Conservation (phyloP, 2,888 invertebrate species). For the Halictus ligatus region DNA sequence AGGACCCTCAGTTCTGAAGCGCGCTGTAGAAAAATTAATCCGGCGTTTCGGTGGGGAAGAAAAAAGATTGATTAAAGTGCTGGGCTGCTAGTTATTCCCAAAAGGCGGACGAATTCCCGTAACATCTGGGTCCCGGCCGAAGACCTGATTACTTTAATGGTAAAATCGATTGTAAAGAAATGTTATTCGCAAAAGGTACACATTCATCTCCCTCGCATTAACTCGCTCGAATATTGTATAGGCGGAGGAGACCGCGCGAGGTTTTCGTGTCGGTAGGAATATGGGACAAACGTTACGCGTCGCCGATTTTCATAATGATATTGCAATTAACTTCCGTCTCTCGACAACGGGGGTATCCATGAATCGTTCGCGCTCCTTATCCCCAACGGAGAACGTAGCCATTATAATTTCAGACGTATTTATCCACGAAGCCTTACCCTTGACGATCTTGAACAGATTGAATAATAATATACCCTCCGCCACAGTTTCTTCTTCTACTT, state of each 20-base stretch:
- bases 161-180: slow-evolving; percentile 26
- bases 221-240: slow-evolving; percentile 19
- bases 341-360: slow-evolving; percentile 34
- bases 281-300: slow-evolving; percentile 52
- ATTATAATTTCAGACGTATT: slow-evolving; percentile 48
- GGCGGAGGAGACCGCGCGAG: slow-evolving; percentile 11
- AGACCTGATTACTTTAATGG: slow-evolving; percentile 49
- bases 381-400: slow-evolving; percentile 17
- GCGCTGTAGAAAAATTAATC: background rate
- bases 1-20: background rate
- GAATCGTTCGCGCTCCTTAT: slow-evolving; percentile 17
- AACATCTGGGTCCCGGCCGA: slow-evolving; percentile 8
- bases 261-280: slow-evolving; percentile 41
- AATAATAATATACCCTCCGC: slow-evolving; percentile 46
- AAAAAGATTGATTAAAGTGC: slow-evolving; percentile 20
- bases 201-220: slow-evolving; percentile 27
- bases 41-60: background rate
- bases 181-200: slow-evolving; percentile 20
- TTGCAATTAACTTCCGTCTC: slow-evolving; percentile 57
- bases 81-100: slow-evolving; percentile 23
- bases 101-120: background rate
- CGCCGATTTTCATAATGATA: slow-evolving; percentile 61
- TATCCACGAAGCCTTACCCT: slow-evolving; percentile 43
- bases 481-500: background rate
- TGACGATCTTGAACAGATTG: slow-evolving; percentile 29